Conservation (phyloP, 2,113 vertebrate species). For the Chlorodrepanis virens region DNA sequence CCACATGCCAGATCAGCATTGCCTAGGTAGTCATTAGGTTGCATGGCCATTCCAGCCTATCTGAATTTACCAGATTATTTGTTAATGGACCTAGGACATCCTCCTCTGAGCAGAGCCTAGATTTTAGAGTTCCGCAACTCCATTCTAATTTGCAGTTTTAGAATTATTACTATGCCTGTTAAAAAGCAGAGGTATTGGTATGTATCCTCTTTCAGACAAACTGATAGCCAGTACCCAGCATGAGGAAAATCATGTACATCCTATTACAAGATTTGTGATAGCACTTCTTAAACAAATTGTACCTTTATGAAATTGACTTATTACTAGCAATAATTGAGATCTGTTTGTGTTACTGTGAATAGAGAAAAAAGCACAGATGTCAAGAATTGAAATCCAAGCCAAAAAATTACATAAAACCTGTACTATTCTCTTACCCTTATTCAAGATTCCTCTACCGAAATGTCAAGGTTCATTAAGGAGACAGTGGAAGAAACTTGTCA, state of each 20-base stretch:
- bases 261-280: neutral
- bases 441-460: neutral
- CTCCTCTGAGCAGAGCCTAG: neutral
- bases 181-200: neutral
- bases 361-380: neutral
- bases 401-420: neutral
- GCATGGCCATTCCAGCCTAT: neutral
- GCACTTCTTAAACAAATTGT: neutral
- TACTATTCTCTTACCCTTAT: neutral
- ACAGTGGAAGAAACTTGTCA: neutral
- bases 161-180: neutral
- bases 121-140: neutral
- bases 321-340: neutral
- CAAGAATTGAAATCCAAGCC: neutral
- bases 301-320: neutral
- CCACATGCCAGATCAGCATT: neutral
- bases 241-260: neutral
- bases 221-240: neutral
- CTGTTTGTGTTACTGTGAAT: neutral
- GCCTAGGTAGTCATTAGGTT: neutral
- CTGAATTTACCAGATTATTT: neutral
- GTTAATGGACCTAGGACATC: neutral
- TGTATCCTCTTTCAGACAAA: neutral
- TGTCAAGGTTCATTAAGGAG: neutral
- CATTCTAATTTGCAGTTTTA: neutral